Base-by-base conservation (phyloP, 2,888 invertebrate genomes). In the Tetragonisca angustula region DNA sequence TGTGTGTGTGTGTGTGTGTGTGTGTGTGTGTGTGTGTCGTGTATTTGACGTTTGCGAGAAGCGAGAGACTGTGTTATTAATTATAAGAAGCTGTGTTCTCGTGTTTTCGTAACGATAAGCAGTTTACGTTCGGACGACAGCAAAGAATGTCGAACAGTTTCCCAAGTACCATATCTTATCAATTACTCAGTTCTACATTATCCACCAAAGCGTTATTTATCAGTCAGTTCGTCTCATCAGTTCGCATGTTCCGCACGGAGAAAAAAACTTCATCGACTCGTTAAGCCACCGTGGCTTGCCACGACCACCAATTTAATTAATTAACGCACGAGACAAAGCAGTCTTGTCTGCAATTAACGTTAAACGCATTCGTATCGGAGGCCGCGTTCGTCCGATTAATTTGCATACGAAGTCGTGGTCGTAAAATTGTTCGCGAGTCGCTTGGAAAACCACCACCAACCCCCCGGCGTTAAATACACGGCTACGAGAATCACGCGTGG, bases 31-130 rank as follows among this genome's bases (percentile, higher is more conserved):
- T 50, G 24, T 68, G 27, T 68, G 36, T 61, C n/a, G 59, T 81
- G 73, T 81, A 76, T 68, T 19, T 49, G 61, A 61, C 27, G 59
- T 72, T 79, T 89, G 87, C 83, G 83, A 90, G 90, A 89, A 87
- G 90, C 89, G 88, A 88, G 88, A 89, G 87, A 90, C 83, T 75
- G 85, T 78, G 78, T 88, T 88, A 82, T 80, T 81, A 71, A 84
- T 84, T 64, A 64, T n/a, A 80, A n/a, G 9, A 50, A 65, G 74
- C 74, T 13, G 54, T 52, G 64, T 74, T n/a, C 62, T 62, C 19
- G 62, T 62, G 32, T 62, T 62, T 21, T 19, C 69, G 36, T 56
- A 21, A 49, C 19, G 32, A 64, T 67, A 74, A 79, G 78, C 79
- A 52, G 50, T 74, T 54, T 69, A n/a, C 36, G 52, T 62, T 27